Evolutionary conservation across 2,888 invertebrate species (phyloP).

Genomic region (Hirtodrosophila trivittata): DNA sequence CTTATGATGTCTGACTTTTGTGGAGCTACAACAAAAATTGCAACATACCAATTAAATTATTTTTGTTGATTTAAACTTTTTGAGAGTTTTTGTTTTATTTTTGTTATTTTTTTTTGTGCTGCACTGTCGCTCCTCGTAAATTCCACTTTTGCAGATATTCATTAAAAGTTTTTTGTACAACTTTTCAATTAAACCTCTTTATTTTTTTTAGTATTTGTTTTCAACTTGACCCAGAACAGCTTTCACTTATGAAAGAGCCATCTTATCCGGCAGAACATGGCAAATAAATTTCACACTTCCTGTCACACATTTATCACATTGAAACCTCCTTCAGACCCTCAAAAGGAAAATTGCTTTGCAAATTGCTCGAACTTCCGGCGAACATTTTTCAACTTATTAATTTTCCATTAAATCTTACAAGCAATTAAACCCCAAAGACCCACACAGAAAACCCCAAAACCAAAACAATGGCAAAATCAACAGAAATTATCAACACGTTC

Average conservation of each 20-base stretch:
- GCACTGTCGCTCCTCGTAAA: no score
- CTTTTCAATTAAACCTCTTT: not conserved
- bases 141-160: no score
- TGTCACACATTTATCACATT: slow-evolving; percentile 47
- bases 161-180: not conserved
- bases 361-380: slow-evolving; percentile 52
- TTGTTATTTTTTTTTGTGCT: no score
- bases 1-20: no score
- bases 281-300: slow-evolving; percentile 54
- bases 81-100: no score
- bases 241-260: slow-evolving; percentile 10
- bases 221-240: slow-evolving; percentile 9
- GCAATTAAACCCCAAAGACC: slow-evolving; percentile 56
- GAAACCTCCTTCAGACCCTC: not conserved
- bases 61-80: no score
- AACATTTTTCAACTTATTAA: slow-evolving; percentile 70
- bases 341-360: slow-evolving; percentile 30
- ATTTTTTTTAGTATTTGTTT: slow-evolving; percentile 16
- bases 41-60: no score
- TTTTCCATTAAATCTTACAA: slow-evolving; percentile 66
- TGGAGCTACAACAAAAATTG: no score
- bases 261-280: slow-evolving; percentile 12
- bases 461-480: slow-evolving; percentile 20
- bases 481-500: slow-evolving; percentile 69
- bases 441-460: slow-evolving; percentile 21